phyloP scores from a whole-genome alignment of 2,113 vertebrate genomes.

The Lamprotornis superbus region DNA sequence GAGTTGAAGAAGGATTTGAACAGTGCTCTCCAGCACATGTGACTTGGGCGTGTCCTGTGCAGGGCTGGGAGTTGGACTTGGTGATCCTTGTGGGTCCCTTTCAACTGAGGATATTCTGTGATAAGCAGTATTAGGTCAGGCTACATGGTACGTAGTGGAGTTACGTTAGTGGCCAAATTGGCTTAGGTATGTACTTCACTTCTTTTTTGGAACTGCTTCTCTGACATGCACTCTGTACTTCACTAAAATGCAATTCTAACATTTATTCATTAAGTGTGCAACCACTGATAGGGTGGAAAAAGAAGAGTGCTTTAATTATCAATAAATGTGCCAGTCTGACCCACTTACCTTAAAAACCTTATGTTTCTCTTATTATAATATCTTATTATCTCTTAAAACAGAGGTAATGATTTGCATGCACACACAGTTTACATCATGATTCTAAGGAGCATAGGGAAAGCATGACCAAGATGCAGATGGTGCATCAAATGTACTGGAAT shows the following conservation, averaged over 20 bases:
- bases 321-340: neutral
- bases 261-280: neutral
- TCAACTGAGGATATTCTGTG: neutral
- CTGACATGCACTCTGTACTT: conserved; percentile 3
- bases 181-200: neutral
- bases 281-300: neutral
- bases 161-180: neutral
- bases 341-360: neutral
- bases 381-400: neutral
- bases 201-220: conserved; percentile 12
- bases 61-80: neutral
- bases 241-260: neutral
- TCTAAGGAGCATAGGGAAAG: neutral
- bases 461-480: neutral
- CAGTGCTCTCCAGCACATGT: rapidly evolving
- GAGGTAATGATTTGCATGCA: neutral
- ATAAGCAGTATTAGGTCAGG: neutral
- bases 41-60: neutral
- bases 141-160: neutral
- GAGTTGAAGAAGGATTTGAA: neutral
- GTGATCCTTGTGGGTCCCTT: neutral
- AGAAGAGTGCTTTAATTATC: neutral
- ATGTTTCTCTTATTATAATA: neutral
- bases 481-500: neutral
- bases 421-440: neutral